Percentiles rank a stretch among this genome's conserved stretches.
phyloP scores from a whole-genome alignment of 1,140 invertebrate species.

The Caenorhabditis tropicalis region DNA sequence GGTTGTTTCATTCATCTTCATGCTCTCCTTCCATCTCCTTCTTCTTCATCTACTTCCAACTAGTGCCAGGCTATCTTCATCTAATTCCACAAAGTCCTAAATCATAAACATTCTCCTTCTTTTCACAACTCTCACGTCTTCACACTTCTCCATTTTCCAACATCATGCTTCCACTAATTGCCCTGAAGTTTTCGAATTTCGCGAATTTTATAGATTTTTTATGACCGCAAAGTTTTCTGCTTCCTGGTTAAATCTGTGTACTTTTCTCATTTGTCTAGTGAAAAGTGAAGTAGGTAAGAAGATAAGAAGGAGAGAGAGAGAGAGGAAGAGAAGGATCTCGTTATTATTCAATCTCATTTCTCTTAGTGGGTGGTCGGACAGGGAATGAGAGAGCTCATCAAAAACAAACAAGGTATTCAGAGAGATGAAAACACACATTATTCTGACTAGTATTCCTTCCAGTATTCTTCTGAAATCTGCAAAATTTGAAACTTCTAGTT shows the following conservation, averaged over 20 bases:
- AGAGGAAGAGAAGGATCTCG: too few relatives aligned
- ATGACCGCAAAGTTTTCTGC: not conserved
- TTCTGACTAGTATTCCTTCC: not conserved
- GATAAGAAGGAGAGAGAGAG: not conserved
- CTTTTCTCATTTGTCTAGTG: not conserved
- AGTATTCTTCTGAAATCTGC: too few relatives aligned
- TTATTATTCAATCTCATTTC: too few relatives aligned
- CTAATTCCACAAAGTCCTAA: not conserved
- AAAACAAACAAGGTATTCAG: too few relatives aligned
- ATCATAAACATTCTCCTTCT: conserved; percentile 8
- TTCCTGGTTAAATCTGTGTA: not conserved
- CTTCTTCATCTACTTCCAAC: not conserved
- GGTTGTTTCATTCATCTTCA: too few relatives aligned
- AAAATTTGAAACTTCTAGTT: not conserved
- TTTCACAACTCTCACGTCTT: conserved; percentile 17
- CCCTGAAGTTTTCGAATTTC: not conserved
- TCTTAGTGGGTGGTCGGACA: too few relatives aligned
- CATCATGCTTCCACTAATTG: not conserved
- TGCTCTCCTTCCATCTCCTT: not conserved
- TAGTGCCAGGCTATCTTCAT: not conserved
- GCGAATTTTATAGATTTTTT: not conserved
- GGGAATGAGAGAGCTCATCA: too few relatives aligned
- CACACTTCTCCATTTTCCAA: not conserved
- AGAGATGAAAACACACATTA: not conserved
- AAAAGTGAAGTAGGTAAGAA: too few relatives aligned